These are phyloP conservation scores for Syncerus caffer DNA, from an alignment of 2,797 vertebrate species.

Conservation along the genomic window DNA sequence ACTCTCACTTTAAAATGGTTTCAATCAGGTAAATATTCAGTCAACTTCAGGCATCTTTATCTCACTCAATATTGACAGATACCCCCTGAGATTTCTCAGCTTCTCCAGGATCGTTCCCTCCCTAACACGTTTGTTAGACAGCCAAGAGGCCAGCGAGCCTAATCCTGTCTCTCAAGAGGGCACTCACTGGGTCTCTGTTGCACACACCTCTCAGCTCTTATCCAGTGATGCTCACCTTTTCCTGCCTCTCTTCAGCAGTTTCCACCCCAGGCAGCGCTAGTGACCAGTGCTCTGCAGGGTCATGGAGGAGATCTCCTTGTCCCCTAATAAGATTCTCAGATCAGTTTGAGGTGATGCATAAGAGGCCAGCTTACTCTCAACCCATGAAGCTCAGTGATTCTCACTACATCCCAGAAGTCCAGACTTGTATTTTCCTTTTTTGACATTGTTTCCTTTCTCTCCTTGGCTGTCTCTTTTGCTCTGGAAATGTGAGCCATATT, in stretches of 20 bases:
- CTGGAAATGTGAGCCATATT: not conserved
- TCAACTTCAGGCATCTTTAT: not conserved
- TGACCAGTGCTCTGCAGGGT: rapidly evolving
- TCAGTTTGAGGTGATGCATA: not conserved
- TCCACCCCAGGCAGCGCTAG: not conserved
- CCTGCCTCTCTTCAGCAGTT: not conserved
- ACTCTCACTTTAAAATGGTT: not conserved
- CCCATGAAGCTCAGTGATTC: not conserved
- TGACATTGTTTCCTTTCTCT: too few relatives aligned
- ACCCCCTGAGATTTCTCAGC: not conserved
- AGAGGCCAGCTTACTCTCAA: not conserved
- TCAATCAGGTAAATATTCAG: not conserved
- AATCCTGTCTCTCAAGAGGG: too few relatives aligned
- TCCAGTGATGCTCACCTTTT: not conserved
- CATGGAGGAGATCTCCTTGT: not conserved
- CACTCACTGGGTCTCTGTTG: rapidly evolving
- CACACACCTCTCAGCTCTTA: not conserved
- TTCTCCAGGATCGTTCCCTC: not conserved
- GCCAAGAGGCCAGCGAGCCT: rapidly evolving
- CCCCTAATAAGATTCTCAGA: not conserved
- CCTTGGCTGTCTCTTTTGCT: not conserved
- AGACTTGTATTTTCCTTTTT: not conserved
- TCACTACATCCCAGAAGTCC: not conserved
- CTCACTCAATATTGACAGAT: not conserved
- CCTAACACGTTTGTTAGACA: rapidly evolving